Evolutionary conservation across 2,797 vertebrate genomes (phyloP).

Genomic region (Oreortyx pictus): DNA sequence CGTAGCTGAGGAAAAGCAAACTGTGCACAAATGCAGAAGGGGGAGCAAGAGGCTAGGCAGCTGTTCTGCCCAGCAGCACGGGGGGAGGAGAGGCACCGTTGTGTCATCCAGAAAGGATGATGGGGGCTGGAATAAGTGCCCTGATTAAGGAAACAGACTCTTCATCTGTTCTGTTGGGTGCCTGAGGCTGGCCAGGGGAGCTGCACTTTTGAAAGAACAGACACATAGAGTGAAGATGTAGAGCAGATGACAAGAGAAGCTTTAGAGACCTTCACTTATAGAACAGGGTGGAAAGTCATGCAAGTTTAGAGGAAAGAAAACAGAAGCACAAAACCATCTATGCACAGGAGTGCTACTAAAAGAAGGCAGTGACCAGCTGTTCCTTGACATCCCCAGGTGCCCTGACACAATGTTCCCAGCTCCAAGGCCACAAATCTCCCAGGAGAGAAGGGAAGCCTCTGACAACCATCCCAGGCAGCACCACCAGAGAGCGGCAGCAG

Average conservation of each 20-base stretch:
- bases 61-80: neutral
- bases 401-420: neutral
- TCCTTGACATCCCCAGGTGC: neutral
- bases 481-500: constrained; percentile 50
- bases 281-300: neutral
- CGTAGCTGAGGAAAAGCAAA: neutral
- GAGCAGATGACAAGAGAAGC: neutral
- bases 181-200: neutral
- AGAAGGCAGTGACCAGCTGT: neutral
- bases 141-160: neutral
- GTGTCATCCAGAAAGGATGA: neutral
- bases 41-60: neutral
- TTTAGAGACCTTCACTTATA: neutral
- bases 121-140: neutral
- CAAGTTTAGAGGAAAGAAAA: neutral
- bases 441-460: neutral
- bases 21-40: neutral
- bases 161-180: neutral
- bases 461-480: neutral
- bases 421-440: fast-evolving
- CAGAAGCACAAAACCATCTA: neutral
- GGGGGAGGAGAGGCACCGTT: neutral
- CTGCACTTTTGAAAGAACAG: neutral
- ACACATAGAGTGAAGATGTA: neutral
- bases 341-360: neutral